Evolutionary conservation across 2,113 vertebrate species (phyloP).

Genomic region (Myiozetetes cayanensis): DNA sequence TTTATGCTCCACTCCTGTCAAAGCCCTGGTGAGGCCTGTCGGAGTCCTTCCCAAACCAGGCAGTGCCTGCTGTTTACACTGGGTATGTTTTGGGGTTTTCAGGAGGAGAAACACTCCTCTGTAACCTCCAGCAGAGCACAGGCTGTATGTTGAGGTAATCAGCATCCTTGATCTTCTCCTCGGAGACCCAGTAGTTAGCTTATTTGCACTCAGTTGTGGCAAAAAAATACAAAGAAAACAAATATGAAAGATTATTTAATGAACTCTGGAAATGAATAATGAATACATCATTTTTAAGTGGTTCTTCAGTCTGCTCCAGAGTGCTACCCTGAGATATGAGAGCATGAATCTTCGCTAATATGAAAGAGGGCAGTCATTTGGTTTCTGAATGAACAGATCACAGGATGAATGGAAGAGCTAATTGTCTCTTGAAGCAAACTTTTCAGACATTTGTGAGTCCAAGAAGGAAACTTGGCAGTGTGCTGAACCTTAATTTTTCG

Average conservation of each 20-base stretch:
- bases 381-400: conserved; percentile 1
- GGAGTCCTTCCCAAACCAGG: background rate
- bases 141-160: background rate
- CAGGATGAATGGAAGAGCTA: background rate
- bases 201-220: background rate
- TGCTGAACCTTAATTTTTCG: background rate
- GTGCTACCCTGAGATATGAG: background rate
- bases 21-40: background rate
- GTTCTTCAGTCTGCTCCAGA: background rate
- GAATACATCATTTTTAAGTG: background rate
- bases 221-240: conserved; percentile 26
- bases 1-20: background rate
- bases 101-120: background rate
- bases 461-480: background rate
- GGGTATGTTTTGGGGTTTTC: background rate
- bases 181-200: background rate
- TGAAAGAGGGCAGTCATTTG: background rate
- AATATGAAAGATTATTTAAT: conserved; percentile 5
- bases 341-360: background rate
- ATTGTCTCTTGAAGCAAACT: background rate
- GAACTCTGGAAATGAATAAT: conserved; percentile 23
- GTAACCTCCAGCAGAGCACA: background rate
- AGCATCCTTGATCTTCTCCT: background rate
- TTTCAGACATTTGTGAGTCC: background rate
- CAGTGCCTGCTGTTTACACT: background rate